A percentile compares a stretch with the other conserved stretches of the same genome.
phyloP scores from a whole-genome alignment of 2,888 invertebrate genomes.

The Zaprionus obscuricornis region DNA sequence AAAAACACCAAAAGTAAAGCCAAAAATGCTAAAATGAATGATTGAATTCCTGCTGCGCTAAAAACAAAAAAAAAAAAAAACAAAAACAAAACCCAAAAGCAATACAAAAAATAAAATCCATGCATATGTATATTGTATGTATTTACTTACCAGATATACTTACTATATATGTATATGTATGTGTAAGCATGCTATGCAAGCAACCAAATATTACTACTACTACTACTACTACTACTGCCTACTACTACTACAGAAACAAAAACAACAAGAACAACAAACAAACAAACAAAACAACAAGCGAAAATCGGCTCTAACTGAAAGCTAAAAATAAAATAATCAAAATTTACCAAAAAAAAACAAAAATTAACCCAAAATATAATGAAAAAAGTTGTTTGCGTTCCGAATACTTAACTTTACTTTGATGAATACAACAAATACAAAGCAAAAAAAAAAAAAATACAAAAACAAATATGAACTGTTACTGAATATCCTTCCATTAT shows the following conservation, averaged over 20 bases:
- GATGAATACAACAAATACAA: slow-evolving; percentile 59
- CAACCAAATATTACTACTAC: slow-evolving; percentile 13
- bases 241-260: no score
- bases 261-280: slow-evolving; percentile 35
- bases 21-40: slow-evolving; percentile 16
- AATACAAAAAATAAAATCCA: no score
- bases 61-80: no score
- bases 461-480: slow-evolving; percentile 67
- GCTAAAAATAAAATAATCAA: not conserved
- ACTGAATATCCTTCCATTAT: slow-evolving; percentile 81
- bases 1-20: slow-evolving; percentile 7
- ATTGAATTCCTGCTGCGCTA: slow-evolving; percentile 22
- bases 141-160: slow-evolving; percentile 22
- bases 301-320: slow-evolving; percentile 48
- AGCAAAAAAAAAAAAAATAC: slow-evolving; percentile 37
- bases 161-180: slow-evolving; percentile 27
- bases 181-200: slow-evolving; percentile 43
- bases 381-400: slow-evolving; percentile 58
- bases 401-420: slow-evolving; percentile 70
- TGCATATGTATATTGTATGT: slow-evolving; percentile 25
- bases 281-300: slow-evolving; percentile 36
- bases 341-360: slow-evolving; percentile 23
- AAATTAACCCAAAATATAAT: slow-evolving; percentile 15
- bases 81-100: no score
- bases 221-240: no score